Percentiles rank a stretch among this genome's conserved stretches.
phyloP scores from a whole-genome alignment of 2,888 invertebrate genomes.

The Lymantria dispar region DNA sequence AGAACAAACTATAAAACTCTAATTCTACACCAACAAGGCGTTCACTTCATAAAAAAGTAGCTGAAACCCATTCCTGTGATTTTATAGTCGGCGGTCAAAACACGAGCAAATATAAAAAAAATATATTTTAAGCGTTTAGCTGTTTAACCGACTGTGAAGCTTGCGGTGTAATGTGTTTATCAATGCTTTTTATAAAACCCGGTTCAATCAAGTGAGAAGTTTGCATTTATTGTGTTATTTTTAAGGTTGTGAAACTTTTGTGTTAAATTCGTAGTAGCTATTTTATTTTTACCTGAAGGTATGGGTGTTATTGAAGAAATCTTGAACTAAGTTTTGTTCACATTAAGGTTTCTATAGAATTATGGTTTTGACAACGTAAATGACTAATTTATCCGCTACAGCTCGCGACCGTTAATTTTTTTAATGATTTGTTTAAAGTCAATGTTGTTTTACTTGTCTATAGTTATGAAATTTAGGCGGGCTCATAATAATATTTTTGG shows the following conservation, averaged over 20 bases:
- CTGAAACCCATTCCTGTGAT: neutral
- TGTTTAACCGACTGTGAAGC: conserved; percentile 37
- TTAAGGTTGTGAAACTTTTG: neutral
- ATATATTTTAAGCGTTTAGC: conserved; percentile 9
- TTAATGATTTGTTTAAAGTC: no score
- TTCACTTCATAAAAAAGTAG: neutral
- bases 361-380: no score
- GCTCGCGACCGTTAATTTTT: no score
- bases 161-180: conserved; percentile 30
- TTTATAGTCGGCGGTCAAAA: conserved; percentile 1
- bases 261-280: no score
- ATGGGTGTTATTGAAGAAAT: no score
- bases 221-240: conserved; percentile 4
- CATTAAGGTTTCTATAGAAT: no score
- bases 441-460: no score
- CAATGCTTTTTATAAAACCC: conserved; percentile 19
- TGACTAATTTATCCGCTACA: no score
- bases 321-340: no score
- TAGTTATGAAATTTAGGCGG: no score
- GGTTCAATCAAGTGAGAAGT: conserved; percentile 22
- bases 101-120: conserved; percentile 3
- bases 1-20: conserved; percentile 1
- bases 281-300: no score
- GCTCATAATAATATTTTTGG: no score
- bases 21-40: neutral